Conservation (phyloP, 2,888 invertebrate species). For the Piscicola geometra region DNA sequence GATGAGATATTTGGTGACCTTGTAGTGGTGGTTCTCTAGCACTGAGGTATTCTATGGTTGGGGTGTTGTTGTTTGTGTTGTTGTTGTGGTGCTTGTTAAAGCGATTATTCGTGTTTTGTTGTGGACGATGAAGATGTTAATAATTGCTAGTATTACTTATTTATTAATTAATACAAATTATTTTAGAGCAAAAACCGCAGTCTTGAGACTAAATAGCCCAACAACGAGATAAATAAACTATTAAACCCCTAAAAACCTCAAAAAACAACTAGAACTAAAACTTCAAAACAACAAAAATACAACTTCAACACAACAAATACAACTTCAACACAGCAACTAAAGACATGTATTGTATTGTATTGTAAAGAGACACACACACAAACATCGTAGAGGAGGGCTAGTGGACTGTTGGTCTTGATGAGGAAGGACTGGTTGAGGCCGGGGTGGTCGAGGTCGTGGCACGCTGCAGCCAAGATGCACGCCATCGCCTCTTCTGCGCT, state of each 20-base stretch:
- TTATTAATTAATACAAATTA: no score
- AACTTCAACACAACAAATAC: no score
- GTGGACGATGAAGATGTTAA: neutral
- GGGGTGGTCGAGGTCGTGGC: slow-evolving; percentile 78
- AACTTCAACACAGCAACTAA: no score
- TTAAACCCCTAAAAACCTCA: neutral
- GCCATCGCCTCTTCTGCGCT: slow-evolving; percentile 74
- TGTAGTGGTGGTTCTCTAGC: slow-evolving; percentile 86
- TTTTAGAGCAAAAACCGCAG: no score
- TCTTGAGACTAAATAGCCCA: no score
- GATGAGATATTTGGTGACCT: slow-evolving; percentile 76
- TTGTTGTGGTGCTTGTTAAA: neutral
- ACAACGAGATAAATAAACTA: neutral
- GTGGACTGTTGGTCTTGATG: slow-evolving; percentile 78
- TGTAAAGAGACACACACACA: slow-evolving; percentile 45
- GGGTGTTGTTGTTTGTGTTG: neutral
- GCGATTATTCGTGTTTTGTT: neutral
- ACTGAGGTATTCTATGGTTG: slow-evolving; percentile 73
- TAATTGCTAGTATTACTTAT: no score
- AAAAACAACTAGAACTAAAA: no score
- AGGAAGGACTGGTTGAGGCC: slow-evolving; percentile 86
- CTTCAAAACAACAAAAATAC: no score
- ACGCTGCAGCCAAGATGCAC: slow-evolving; percentile 76
- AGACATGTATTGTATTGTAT: slow-evolving; percentile 8
- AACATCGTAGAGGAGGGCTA: slow-evolving; percentile 77